phyloP scores from a whole-genome alignment of 2,888 invertebrate genomes.

The Aromia moschata region DNA sequence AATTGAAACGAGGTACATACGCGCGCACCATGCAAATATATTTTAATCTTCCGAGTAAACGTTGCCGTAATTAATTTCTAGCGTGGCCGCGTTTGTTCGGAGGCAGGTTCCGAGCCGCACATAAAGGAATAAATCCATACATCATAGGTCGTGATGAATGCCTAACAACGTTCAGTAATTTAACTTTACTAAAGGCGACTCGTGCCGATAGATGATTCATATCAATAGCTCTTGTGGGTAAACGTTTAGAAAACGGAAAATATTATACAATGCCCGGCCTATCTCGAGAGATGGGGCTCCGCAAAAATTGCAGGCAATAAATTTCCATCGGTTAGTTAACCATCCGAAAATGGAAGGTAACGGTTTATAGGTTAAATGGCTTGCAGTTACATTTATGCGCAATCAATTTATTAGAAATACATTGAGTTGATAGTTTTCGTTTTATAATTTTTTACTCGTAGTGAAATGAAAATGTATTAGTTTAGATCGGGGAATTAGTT shows the following conservation, averaged over 20 bases:
- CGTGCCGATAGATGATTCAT: constrained; percentile 51
- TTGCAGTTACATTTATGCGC: too few relatives aligned
- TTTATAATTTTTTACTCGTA: too few relatives aligned
- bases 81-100: constrained; percentile 41
- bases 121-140: constrained; percentile 48
- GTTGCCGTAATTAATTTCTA: constrained; percentile 36
- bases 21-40: constrained; percentile 26
- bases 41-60: constrained; percentile 26
- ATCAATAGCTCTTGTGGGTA: constrained; percentile 41
- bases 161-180: constrained; percentile 50
- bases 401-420: too few relatives aligned
- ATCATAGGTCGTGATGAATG: constrained; percentile 50
- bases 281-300: constrained; percentile 9
- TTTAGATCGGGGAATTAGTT: too few relatives aligned
- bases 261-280: constrained; percentile 25
- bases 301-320: constrained; percentile 9
- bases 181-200: constrained; percentile 53
- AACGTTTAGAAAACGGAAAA: constrained; percentile 29
- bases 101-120: constrained; percentile 38
- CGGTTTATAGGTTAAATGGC: too few relatives aligned
- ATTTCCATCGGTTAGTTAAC: constrained; percentile 5
- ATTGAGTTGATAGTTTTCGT: too few relatives aligned
- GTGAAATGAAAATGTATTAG: too few relatives aligned
- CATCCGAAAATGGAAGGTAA: too few relatives aligned
- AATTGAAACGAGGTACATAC: constrained; percentile 2